Evolutionary conservation across 2,113 vertebrate genomes (phyloP).

Genomic region (Heterochromis multidens): DNA sequence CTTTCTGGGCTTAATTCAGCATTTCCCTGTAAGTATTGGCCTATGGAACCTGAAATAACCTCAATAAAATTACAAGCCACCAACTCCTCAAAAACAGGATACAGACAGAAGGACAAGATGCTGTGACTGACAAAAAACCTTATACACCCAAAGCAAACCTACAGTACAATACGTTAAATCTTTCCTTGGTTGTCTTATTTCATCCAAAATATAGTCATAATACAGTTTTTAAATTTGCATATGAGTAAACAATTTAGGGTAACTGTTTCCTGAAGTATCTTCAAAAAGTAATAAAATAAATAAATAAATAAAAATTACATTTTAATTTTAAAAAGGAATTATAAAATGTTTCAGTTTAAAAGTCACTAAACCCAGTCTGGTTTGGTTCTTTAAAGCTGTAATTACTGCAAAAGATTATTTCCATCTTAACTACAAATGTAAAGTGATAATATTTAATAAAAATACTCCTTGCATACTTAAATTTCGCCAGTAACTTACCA

Average conservation of each 20-base stretch:
- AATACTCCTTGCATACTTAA: constrained; percentile 1
- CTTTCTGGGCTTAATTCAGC: constrained; percentile 21
- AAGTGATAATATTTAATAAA: not conserved
- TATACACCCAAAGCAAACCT: not conserved
- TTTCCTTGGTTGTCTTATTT: not conserved
- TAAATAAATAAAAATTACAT: not conserved
- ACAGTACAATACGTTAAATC: not conserved
- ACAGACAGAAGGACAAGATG: constrained; percentile 4
- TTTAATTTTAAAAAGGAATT: too few species aligned
- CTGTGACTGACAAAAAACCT: not conserved
- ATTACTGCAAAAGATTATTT: not conserved
- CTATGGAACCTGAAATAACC: constrained; percentile 27
- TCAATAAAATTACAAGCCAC: constrained; percentile 43
- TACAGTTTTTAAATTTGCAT: too few species aligned
- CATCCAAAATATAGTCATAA: too few species aligned
- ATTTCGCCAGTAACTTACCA: constrained; percentile 18
- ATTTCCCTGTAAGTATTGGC: constrained; percentile 32
- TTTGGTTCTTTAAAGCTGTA: not conserved
- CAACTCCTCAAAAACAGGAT: constrained; percentile 26
- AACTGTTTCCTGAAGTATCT: not conserved
- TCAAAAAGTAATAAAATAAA: not conserved
- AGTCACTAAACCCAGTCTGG: too few species aligned
- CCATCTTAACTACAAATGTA: not conserved
- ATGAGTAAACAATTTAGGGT: not conserved
- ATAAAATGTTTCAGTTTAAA: too few species aligned